Evolutionary conservation across 2,888 invertebrate genomes (phyloP), one percentile per base, ranked within the genome.

Genomic region (Notocelia uddmanniana): DNA sequence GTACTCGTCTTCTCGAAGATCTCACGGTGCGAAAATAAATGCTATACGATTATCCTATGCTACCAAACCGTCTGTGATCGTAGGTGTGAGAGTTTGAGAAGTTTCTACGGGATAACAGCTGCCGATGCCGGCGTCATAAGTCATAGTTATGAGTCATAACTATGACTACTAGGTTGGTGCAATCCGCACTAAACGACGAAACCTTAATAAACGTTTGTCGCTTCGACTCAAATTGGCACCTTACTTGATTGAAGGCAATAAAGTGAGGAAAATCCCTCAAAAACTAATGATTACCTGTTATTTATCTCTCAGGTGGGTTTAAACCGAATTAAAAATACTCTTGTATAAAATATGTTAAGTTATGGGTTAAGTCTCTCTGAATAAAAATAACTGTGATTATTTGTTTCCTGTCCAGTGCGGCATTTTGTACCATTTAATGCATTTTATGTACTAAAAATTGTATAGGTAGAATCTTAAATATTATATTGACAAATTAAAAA

Each of bases 351-450:
- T 45, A 45, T 45, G 5, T 26, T 26, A 41, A 41, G 41, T 41
- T 41, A 15, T 41, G 13, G 41, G 15, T 15, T 1, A 57, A 8
- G 57, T 19, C n/a, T 75, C 69, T 52, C 54, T 55, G 52, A 73
- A 72, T 75, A 73, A 75, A 68, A 75, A 48, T 76, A 81, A 77
- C 79, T 81, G 79, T 83, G 81, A 80, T 79, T 69, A 67, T 77
- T 70, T 70, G 21, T 79, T 79, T 77, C 74, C 68, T 68, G 74
- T 73, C 68, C 68, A 57, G 59, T 23, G 64, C 45, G 52, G 62
- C 59, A 48, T 55, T 64, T 74, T 68, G 60, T 68, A 73, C 60
- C 41, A 55, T 62, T 62, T 62, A 58, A 26, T 63, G 60, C 58
- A 50, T 15, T 10, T 52, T 60, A 37, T 64, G 26, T 73, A 73